Percentiles rank a stretch among this genome's conserved stretches.
Conservation (phyloP, 2,113 vertebrate species). For the Edolisoma coerulescens region DNA sequence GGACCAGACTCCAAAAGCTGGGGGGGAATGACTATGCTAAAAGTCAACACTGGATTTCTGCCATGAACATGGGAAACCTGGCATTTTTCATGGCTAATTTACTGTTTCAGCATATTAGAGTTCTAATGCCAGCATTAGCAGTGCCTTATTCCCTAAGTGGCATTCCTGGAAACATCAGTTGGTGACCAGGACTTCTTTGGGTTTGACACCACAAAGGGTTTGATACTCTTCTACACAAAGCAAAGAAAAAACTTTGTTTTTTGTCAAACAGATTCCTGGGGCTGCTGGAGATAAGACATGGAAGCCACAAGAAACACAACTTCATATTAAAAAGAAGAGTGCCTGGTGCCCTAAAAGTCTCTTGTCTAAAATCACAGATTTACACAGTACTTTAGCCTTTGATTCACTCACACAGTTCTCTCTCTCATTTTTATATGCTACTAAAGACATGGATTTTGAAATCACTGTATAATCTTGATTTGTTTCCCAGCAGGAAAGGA, state of each 20-base stretch:
- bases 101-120: not conserved
- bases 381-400: not conserved
- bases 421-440: not conserved
- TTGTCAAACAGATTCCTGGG: not conserved
- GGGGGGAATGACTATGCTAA: not conserved
- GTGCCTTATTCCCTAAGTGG: not conserved
- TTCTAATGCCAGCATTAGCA: not conserved
- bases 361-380: not conserved
- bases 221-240: not conserved
- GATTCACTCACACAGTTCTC: not conserved
- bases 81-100: not conserved
- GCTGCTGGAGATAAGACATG: not conserved
- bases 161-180: not conserved
- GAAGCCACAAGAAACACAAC: not conserved
- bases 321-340: not conserved
- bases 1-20: not conserved
- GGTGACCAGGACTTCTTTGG: not conserved
- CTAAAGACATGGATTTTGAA: not conserved
- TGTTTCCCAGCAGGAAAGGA: constrained; percentile 26
- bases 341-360: not conserved
- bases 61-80: not conserved
- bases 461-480: constrained; percentile 15
- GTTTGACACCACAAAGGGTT: not conserved
- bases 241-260: not conserved
- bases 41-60: not conserved